Evolutionary conservation across 1,140 invertebrate genomes (phyloP).

Genomic region (Apis laboriosa): DNA sequence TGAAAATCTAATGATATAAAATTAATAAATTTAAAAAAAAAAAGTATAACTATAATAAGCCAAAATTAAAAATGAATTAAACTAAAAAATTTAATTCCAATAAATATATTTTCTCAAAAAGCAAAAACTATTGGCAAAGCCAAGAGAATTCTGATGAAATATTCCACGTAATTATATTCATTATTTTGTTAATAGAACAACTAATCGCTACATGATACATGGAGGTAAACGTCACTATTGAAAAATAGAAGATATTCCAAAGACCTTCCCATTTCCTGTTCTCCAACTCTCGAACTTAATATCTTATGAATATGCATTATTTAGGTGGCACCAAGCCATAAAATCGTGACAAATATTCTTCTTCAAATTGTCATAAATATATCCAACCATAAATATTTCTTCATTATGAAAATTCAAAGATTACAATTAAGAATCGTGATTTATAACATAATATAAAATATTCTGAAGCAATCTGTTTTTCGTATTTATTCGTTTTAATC

Average conservation of each 20-base stretch:
- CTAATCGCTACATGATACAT: not conserved
- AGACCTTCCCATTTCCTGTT: not conserved
- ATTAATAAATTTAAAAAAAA: not conserved
- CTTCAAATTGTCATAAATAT: slow-evolving; percentile 10
- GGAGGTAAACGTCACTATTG: slow-evolving; percentile 2
- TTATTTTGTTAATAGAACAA: not conserved
- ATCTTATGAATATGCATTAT: slow-evolving; percentile 24
- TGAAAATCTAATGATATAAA: not conserved
- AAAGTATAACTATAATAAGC: not conserved
- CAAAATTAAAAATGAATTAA: too few relatives aligned
- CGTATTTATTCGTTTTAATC: not conserved
- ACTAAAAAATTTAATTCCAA: not conserved
- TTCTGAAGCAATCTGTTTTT: not conserved
- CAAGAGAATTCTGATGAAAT: too few relatives aligned
- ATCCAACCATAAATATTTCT: not conserved
- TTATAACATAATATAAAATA: not conserved
- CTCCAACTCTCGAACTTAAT: not conserved
- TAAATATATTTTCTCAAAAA: not conserved
- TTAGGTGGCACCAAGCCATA: not conserved
- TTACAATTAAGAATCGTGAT: not conserved
- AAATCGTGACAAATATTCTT: slow-evolving; percentile 9
- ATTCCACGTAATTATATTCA: not conserved
- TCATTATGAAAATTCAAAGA: not conserved
- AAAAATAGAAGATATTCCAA: not conserved
- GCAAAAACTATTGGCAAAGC: too few relatives aligned